These are phyloP conservation scores for Leucopsar rothschildi DNA, from an alignment of 2,113 vertebrate species.

Conservation along the genomic window DNA sequence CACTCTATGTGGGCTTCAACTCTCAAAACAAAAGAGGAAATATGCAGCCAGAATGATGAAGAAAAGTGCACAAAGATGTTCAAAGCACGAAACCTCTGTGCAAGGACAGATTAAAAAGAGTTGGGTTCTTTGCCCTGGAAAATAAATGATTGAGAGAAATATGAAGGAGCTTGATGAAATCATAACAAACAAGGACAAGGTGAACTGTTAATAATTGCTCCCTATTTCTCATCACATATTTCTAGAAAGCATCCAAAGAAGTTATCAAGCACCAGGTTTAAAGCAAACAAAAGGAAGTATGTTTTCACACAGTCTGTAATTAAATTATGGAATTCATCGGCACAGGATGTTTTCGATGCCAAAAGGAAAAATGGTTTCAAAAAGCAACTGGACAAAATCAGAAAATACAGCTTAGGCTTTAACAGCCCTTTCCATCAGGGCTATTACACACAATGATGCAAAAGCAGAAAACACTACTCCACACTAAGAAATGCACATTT, in stretches of 20 bases:
- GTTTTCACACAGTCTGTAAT: conserved; percentile 28
- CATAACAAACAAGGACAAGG: conserved; percentile 19
- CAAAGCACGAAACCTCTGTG: background rate
- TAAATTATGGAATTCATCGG: conserved; percentile 15
- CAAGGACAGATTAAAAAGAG: background rate
- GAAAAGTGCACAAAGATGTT: background rate
- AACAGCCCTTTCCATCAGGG: background rate
- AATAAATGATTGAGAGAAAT: background rate
- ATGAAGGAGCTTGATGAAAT: background rate
- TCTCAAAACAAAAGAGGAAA: background rate
- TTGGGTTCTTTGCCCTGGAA: background rate
- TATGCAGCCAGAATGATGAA: background rate
- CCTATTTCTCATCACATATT: conserved; percentile 12
- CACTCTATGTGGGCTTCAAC: background rate
- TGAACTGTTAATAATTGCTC: conserved; percentile 20
- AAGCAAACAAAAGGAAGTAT: conserved; percentile 47
- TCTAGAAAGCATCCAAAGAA: conserved; percentile 41
- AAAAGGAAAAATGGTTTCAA: conserved; percentile 18
- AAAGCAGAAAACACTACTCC: background rate
- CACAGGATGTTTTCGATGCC: background rate
- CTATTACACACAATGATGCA: background rate
- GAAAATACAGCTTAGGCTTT: background rate
- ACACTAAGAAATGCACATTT: background rate
- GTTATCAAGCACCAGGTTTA: conserved; percentile 26
- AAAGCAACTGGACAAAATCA: background rate